phyloP scores from a whole-genome alignment of 2,888 invertebrate genomes.

The Fragum fragum region DNA sequence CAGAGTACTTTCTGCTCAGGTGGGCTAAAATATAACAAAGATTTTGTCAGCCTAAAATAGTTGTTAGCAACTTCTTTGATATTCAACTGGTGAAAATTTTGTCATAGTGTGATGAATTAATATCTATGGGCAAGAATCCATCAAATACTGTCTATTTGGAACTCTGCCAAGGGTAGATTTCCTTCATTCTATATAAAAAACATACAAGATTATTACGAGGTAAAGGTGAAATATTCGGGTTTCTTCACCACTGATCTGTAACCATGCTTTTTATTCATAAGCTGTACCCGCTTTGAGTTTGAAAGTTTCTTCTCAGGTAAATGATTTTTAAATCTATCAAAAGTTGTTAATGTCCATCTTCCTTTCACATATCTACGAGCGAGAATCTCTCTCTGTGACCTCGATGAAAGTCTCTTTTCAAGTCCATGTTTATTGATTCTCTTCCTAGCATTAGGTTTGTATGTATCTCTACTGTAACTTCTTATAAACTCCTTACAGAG shows the following conservation, averaged over 20 bases:
- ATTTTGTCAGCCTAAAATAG: background rate
- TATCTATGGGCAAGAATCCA: too few species aligned
- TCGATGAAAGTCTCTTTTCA: slow-evolving; percentile 69
- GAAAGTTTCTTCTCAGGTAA: slow-evolving; percentile 26
- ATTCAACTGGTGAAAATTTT: background rate
- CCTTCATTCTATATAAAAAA: too few species aligned
- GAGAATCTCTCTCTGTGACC: slow-evolving; percentile 71
- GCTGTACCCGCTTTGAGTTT: slow-evolving; percentile 40
- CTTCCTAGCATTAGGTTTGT: slow-evolving; percentile 75
- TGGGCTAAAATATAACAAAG: background rate
- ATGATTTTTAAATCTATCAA: slow-evolving; percentile 74
- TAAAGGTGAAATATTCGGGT: slow-evolving; percentile 40
- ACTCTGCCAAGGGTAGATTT: too few species aligned
- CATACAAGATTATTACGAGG: too few species aligned
- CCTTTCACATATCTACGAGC: slow-evolving; percentile 77
- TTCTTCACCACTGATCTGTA: slow-evolving; percentile 39
- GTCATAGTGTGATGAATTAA: background rate
- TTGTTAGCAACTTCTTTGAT: background rate
- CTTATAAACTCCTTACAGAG: slow-evolving; percentile 11
- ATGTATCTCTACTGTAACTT: slow-evolving; percentile 44
- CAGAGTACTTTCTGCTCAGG: too few species aligned
- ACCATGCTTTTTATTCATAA: slow-evolving; percentile 52
- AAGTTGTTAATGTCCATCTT: slow-evolving; percentile 65
- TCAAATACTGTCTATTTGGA: too few species aligned
- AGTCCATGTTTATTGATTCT: slow-evolving; percentile 79